phyloP scores from a whole-genome alignment of 2,888 invertebrate species.

The Halocaridina rubra region DNA sequence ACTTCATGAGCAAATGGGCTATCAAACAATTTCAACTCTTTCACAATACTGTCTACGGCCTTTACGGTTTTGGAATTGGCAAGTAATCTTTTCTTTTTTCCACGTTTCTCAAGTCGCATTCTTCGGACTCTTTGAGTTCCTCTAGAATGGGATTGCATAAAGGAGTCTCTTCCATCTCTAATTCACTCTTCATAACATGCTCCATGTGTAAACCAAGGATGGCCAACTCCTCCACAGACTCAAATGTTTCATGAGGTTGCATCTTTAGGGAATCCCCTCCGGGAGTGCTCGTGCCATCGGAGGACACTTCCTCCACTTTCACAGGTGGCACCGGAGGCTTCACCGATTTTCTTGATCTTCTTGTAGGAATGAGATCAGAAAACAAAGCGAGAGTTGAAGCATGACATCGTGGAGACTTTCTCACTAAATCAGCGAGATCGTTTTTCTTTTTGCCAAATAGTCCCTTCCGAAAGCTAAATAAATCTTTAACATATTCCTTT shows the following conservation, averaged over 20 bases:
- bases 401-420: constrained; percentile 62
- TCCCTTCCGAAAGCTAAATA: constrained; percentile 44
- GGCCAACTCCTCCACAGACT: constrained; percentile 59
- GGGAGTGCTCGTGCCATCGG: constrained; percentile 63
- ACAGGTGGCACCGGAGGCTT: not conserved
- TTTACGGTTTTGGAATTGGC: constrained; percentile 28
- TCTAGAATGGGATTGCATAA: constrained; percentile 1
- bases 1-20: constrained; percentile 59
- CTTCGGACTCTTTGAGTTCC: constrained; percentile 37
- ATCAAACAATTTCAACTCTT: constrained; percentile 54
- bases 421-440: constrained; percentile 61
- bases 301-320: constrained; percentile 50
- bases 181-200: constrained; percentile 50
- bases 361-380: constrained; percentile 59
- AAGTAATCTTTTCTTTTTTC: constrained; percentile 38
- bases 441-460: constrained; percentile 56
- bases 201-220: constrained; percentile 58
- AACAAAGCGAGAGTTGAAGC: constrained; percentile 62
- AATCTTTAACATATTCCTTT: constrained; percentile 60
- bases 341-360: constrained; percentile 26
- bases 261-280: constrained; percentile 43
- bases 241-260: constrained; percentile 43
- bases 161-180: constrained; percentile 10
- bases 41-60: constrained; percentile 20
- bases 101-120: constrained; percentile 32